Base-by-base conservation (phyloP, 2,888 invertebrate species). In the Aleiodes alternator region DNA sequence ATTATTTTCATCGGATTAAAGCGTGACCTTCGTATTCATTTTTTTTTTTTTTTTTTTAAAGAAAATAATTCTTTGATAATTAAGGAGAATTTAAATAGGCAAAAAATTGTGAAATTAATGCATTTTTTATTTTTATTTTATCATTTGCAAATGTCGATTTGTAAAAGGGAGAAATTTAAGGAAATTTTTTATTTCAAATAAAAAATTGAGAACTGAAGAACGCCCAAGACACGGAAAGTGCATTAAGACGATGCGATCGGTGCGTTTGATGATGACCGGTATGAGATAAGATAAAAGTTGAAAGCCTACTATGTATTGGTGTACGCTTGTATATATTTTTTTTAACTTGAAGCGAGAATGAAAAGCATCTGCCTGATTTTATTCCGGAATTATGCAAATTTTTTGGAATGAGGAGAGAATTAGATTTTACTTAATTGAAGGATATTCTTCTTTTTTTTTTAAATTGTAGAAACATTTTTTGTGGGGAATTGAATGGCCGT, bases 201-300 rank as follows among this genome's bases (percentile, higher is more conserved):
- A 68, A 51, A 68, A 51, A 29, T 4, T 31, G n/a, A 53, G 8
- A 53, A 5, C 8, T 29, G 16, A 23, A 50, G 31, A 51, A 51
- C 51, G 50, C 48, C 43, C 43, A 69, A 50, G 77, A 86, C 85
- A 86, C 83, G 86, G 82, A 85, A 85, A 86, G 82, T 81, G 83
- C 86, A 86, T 86, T 84, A 85, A 84, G 84, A 82, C 83, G 82
- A 82, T 80, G 80, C 77, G 79, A 80, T 80, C 79, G 80, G 80
- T 77, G 80, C 73, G 82, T 85, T 85, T 85, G 85, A 85, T 82
- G 85, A 83, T 85, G 79, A 82, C 82, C 85, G 82, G 57, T 43
- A 61, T 31, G 56, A 77, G 81, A 82, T 80, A 81, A 72, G 72
- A 68, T 68, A 68, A 38, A 38, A 29, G 29, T 31, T 48, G 14